These are phyloP conservation scores for Gnathonemus echidnorhynchus DNA, from an alignment of 2,113 vertebrate genomes.

Conservation along the genomic window DNA sequence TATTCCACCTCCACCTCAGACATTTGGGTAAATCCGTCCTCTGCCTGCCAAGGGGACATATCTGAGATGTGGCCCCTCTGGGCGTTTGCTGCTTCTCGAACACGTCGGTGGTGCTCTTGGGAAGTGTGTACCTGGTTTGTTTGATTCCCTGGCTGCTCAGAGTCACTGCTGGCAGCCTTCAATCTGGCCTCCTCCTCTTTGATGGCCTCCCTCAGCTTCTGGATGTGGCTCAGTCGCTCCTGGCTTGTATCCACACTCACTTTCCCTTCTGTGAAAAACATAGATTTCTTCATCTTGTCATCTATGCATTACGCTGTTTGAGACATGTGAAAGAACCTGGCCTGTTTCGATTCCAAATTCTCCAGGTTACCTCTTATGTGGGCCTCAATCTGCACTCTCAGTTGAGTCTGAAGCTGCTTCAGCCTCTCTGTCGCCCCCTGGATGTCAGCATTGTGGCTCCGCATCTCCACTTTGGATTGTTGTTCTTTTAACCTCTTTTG, in stretches of 20 bases:
- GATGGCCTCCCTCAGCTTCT: conserved; percentile 52
- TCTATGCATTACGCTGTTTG: background rate
- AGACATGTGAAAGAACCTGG: background rate
- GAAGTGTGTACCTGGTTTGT: conserved; percentile 12
- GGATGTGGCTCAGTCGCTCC: conserved; percentile 50
- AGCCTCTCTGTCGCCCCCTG: conserved; percentile 17
- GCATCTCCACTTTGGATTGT: background rate
- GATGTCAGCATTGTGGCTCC: background rate
- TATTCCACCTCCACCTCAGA: conserved; percentile 52
- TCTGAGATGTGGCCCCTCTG: background rate
- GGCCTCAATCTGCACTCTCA: conserved; percentile 57
- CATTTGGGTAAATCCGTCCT: conserved; percentile 25
- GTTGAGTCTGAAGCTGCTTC: conserved; percentile 43
- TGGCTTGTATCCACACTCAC: conserved; percentile 47
- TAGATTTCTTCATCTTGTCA: background rate
- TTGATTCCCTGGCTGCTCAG: conserved; percentile 30
- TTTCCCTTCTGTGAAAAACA: conserved; percentile 46
- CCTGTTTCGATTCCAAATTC: background rate
- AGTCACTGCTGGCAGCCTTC: conserved; percentile 22
- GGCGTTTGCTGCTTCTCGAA: background rate
- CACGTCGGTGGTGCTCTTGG: no score
- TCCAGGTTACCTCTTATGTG: conserved; percentile 53
- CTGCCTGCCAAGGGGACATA: conserved; percentile 35
- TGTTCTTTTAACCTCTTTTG: background rate
- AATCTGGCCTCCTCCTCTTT: conserved; percentile 41